Percentiles rank a stretch among this genome's conserved stretches.
Evolutionary conservation across 1,140 invertebrate genomes (phyloP).

Genomic region (Drosophila arawakana): DNA sequence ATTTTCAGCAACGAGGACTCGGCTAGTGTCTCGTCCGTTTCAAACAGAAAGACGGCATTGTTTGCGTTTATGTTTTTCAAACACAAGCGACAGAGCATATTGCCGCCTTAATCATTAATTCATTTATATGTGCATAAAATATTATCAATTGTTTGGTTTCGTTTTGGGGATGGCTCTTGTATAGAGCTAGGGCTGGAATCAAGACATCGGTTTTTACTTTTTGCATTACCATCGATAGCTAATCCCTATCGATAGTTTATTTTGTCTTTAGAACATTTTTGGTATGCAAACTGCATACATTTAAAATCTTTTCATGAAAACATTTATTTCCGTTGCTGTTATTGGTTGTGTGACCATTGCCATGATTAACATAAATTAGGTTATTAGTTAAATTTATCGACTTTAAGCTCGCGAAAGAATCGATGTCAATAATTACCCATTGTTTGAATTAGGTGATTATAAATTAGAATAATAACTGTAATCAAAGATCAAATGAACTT

Average conservation of each 20-base stretch:
- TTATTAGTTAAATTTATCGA: background rate
- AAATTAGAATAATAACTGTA: too few relatives aligned
- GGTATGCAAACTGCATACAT: too few relatives aligned
- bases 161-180: conserved; percentile 36
- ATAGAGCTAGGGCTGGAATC: conserved; percentile 7
- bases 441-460: too few relatives aligned
- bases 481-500: too few relatives aligned
- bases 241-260: background rate
- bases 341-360: too few relatives aligned
- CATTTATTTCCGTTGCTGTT: too few relatives aligned
- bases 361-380: too few relatives aligned
- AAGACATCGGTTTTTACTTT: background rate
- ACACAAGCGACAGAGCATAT: conserved; percentile 77
- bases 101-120: conserved; percentile 47
- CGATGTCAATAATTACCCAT: too few relatives aligned
- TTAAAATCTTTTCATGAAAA: too few relatives aligned
- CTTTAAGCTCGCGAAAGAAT: too few relatives aligned
- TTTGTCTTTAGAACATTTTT: background rate
- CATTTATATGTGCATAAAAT: conserved; percentile 18
- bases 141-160: conserved; percentile 54
- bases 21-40: conserved; percentile 65
- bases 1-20: conserved; percentile 74
- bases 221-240: background rate
- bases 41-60: conserved; percentile 69
- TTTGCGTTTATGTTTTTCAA: conserved; percentile 67